Conservation (phyloP, 2,113 vertebrate genomes). For the Mus spicilegus region DNA sequence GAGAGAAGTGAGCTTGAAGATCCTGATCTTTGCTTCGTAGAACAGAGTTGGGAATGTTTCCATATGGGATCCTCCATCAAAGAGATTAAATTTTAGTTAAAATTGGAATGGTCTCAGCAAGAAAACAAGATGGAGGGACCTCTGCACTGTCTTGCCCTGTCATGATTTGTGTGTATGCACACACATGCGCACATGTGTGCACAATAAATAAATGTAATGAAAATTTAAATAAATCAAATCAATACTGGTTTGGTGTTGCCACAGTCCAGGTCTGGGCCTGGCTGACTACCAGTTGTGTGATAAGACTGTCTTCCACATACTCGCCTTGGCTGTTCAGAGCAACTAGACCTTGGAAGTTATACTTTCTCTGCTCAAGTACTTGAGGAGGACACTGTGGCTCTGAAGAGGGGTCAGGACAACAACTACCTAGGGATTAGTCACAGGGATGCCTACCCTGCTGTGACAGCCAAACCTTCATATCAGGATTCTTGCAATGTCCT, state of each 20-base stretch:
- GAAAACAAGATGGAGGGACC: not conserved
- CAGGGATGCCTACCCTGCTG: fast-evolving
- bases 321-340: not conserved
- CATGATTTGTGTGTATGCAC: not conserved
- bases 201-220: not conserved
- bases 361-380: not conserved
- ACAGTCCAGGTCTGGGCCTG: not conserved
- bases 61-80: not conserved
- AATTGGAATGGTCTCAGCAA: not conserved
- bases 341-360: fast-evolving
- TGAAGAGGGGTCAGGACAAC: not conserved
- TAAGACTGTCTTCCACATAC: not conserved
- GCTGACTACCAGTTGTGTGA: not conserved
- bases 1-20: not conserved
- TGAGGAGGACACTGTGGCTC: not conserved
- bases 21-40: not conserved
- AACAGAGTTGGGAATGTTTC: not conserved
- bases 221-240: not conserved
- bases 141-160: not conserved
- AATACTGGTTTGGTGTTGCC: not conserved
- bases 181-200: not conserved
- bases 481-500: fast-evolving
- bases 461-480: not conserved
- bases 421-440: not conserved
- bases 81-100: not conserved